Evolutionary conservation across 2,888 invertebrate species (phyloP).

Genomic region (Neuroscelio doddi): DNA sequence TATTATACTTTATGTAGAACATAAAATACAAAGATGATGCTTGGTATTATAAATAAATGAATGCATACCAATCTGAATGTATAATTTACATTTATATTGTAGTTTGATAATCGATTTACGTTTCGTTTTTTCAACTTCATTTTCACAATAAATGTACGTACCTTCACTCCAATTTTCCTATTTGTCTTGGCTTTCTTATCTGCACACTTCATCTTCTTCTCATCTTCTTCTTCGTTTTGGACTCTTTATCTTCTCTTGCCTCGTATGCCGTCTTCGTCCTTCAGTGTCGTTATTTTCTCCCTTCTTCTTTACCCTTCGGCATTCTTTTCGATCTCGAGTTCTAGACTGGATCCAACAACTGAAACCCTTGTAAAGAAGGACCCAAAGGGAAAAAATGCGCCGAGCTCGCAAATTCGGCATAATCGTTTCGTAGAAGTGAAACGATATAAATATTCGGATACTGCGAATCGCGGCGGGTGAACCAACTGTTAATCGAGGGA

Average conservation of each 20-base stretch:
- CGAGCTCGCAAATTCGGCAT: no score
- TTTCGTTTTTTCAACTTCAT: no score
- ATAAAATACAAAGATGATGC: no score
- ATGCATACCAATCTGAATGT: background rate
- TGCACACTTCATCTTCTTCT: constrained; percentile 29
- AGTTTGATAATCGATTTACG: no score
- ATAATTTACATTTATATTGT: constrained; percentile 5
- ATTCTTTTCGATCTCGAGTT: constrained; percentile 44
- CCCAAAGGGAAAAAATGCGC: constrained; percentile 49
- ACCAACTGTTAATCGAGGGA: no score
- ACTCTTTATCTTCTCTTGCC: constrained; percentile 22
- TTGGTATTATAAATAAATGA: constrained; percentile 2
- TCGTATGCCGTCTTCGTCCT: constrained; percentile 42
- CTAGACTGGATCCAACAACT: constrained; percentile 45
- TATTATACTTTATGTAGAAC: no score
- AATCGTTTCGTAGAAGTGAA: constrained; percentile 55
- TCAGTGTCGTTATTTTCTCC: constrained; percentile 42
- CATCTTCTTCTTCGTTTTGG: constrained; percentile 10
- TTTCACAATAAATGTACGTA: no score
- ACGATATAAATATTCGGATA: no score
- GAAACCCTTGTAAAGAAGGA: constrained; percentile 41
- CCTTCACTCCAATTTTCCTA: constrained; percentile 42
- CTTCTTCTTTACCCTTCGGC: constrained; percentile 22
- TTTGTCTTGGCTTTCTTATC: constrained; percentile 40
- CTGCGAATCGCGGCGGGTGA: no score